Evolutionary conservation across 2,888 invertebrate species (phyloP).

Genomic region (Heterodera filipjevi): DNA sequence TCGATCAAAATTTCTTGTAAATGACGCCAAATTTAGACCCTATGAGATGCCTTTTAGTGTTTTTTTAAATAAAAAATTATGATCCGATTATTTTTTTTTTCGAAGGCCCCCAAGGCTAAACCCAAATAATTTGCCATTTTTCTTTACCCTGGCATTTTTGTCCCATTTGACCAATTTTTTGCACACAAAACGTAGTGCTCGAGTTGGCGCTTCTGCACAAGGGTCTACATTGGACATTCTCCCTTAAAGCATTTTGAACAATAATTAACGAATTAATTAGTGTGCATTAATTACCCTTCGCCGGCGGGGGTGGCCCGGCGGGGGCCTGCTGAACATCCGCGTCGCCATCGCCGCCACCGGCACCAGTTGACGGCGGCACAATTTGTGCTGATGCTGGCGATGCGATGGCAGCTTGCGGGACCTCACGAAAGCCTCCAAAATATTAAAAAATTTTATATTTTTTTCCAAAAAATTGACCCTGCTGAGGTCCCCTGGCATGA

Average conservation of each 20-base stretch:
- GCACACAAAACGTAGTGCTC: constrained; percentile 56
- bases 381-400: not conserved
- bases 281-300: not conserved
- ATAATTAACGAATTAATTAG: not conserved
- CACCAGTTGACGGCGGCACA: not conserved
- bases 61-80: too few relatives aligned
- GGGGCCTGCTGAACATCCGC: not conserved
- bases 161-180: constrained; percentile 61
- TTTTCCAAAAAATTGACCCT: too few relatives aligned
- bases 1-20: too few relatives aligned
- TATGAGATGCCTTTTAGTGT: too few relatives aligned
- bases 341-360: not conserved
- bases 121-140: not conserved
- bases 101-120: too few relatives aligned
- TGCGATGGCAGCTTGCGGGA: too few relatives aligned
- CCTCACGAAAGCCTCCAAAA: too few relatives aligned
- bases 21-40: too few relatives aligned
- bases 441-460: too few relatives aligned
- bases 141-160: constrained; percentile 48
- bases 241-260: not conserved
- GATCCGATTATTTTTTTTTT: too few relatives aligned
- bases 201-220: constrained; percentile 55
- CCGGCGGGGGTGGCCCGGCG: not conserved
- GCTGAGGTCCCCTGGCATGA: too few relatives aligned
- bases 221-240: not conserved